These are phyloP conservation scores for Pristionchus mayeri DNA, from an alignment of 2,888 invertebrate genomes.

Conservation along the genomic window DNA sequence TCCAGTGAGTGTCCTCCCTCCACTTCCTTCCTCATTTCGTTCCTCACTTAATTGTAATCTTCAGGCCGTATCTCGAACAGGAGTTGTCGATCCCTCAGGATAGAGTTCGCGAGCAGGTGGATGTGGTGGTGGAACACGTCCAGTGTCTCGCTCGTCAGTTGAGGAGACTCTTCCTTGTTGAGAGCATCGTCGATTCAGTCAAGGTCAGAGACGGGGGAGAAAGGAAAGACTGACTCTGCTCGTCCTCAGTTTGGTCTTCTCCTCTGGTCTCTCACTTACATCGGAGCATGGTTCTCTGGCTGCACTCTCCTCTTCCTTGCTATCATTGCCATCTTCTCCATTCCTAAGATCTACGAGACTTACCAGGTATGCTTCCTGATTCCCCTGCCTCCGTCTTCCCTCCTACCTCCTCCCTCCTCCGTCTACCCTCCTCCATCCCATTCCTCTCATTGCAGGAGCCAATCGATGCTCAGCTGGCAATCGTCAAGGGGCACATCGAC, in stretches of 20 bases:
- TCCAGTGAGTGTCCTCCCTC: conserved; percentile 85
- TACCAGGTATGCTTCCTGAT: conserved; percentile 63
- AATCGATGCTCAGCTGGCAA: conserved; percentile 71
- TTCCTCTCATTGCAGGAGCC: conserved; percentile 60
- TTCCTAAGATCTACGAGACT: conserved; percentile 75
- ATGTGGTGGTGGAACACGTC: conserved; percentile 88
- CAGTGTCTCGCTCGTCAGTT: conserved; percentile 88
- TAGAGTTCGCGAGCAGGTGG: conserved; percentile 90
- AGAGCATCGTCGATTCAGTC: conserved; percentile 90
- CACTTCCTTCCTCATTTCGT: background rate
- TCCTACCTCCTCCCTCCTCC: background rate
- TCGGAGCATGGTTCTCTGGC: conserved; percentile 99
- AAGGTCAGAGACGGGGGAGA: conserved; percentile 76
- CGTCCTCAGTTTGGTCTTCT: conserved; percentile 90
- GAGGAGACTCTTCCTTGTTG: conserved; percentile 93
- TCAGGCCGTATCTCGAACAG: conserved; percentile 84
- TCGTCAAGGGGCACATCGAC: conserved; percentile 71
- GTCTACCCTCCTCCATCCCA: background rate
- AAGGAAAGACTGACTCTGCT: background rate
- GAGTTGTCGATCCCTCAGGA: conserved; percentile 91
- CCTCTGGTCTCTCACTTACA: conserved; percentile 95
- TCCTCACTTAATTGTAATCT: conserved; percentile 51
- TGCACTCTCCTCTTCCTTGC: conserved; percentile 94
- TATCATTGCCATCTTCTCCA: conserved; percentile 70
- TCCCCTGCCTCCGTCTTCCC: background rate